phyloP scores from a whole-genome alignment of 1,140 invertebrate genomes.

The Pseudomyrmex dendroicus region DNA sequence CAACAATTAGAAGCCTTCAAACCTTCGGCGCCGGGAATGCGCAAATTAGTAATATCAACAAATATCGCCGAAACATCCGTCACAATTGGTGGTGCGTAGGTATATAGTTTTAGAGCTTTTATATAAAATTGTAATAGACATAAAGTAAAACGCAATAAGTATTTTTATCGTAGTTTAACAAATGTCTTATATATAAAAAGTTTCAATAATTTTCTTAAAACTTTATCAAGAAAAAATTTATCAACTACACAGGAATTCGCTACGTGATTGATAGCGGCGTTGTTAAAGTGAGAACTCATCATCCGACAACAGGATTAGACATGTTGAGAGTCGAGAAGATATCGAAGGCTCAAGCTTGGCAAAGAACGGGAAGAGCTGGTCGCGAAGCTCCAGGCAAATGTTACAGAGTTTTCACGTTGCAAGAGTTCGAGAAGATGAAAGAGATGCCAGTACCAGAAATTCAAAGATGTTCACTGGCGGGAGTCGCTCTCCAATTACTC shows the following conservation, averaged over 20 bases:
- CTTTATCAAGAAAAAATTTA: slow-evolving; percentile 25
- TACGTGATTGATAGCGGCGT: slow-evolving; percentile 98
- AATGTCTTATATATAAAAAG: not conserved
- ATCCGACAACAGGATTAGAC: slow-evolving; percentile 93
- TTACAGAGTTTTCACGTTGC: slow-evolving; percentile 92
- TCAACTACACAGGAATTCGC: slow-evolving; percentile 89
- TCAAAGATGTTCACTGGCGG: slow-evolving; percentile 90
- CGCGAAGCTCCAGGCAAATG: slow-evolving; percentile 93
- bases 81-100: slow-evolving; percentile 90
- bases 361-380: slow-evolving; percentile 95
- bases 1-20: slow-evolving; percentile 93
- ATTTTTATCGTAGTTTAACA: not conserved
- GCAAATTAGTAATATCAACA: slow-evolving; percentile 98
- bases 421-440: slow-evolving; percentile 89
- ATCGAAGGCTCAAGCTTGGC: slow-evolving; percentile 96
- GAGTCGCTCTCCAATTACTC: slow-evolving; percentile 92
- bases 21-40: slow-evolving; percentile 87
- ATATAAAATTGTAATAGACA: too few relatives aligned
- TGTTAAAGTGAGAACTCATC: slow-evolving; percentile 95
- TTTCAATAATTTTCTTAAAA: too few relatives aligned
- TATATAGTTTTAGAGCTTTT: not conserved
- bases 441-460: slow-evolving; percentile 95
- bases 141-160: not conserved
- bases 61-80: slow-evolving; percentile 99
- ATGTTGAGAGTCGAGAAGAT: slow-evolving; percentile 92